Conservation (phyloP, 2,113 vertebrate genomes). For the Piprites chloris region DNA sequence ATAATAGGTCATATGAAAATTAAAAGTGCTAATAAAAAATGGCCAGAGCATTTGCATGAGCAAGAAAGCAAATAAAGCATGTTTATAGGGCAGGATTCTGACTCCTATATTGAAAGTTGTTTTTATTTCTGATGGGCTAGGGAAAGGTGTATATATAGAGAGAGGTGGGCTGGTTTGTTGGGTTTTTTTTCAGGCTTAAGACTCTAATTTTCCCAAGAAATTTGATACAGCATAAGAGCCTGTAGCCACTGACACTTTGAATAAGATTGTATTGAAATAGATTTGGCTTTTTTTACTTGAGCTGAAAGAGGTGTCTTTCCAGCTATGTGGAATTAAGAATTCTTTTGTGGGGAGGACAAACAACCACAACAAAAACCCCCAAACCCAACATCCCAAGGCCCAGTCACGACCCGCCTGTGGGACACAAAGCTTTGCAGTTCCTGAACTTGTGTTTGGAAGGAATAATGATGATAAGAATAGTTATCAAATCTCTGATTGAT, state of each 20-base stretch:
- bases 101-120: background rate
- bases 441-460: background rate
- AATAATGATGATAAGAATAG: background rate
- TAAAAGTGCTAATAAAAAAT: background rate
- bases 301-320: background rate
- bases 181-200: background rate
- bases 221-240: background rate
- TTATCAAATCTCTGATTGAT: background rate
- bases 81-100: background rate
- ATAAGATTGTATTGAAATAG: background rate
- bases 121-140: background rate
- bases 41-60: background rate
- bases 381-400: background rate
- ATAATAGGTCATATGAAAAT: background rate
- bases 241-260: background rate
- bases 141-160: background rate
- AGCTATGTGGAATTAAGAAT: background rate
- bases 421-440: background rate
- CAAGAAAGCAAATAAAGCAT: background rate
- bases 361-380: fast-evolving
- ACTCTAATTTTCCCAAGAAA: background rate
- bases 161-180: background rate
- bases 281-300: background rate
- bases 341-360: background rate
- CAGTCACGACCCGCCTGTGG: background rate